A percentile compares a stretch with the other conserved stretches of the same genome.
Conservation (phyloP, 2,888 invertebrate species). For the Papilio elwesi region DNA sequence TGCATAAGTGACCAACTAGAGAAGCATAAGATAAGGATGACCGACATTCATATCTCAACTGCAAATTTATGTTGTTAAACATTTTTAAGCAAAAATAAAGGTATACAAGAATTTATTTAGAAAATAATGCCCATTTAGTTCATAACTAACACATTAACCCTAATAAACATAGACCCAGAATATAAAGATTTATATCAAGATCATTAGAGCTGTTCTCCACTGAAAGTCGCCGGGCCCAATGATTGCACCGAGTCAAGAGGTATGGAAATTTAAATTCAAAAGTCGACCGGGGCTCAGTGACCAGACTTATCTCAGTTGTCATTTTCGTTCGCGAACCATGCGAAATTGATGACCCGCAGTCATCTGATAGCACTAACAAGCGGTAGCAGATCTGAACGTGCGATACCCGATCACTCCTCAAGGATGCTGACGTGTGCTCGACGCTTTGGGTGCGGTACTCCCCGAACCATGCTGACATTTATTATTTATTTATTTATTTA, state of each 20-base stretch:
- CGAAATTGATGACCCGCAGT: conserved; percentile 69
- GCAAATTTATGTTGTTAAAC: background rate
- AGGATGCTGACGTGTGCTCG: conserved; percentile 44
- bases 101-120: conserved; percentile 1
- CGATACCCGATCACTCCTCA: conserved; percentile 51
- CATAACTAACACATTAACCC: conserved; percentile 27
- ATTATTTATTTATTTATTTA: background rate
- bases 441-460: conserved; percentile 47
- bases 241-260: conserved; percentile 37
- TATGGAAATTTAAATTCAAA: conserved; percentile 47
- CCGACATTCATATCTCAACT: too few species aligned
- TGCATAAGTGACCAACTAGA: too few species aligned
- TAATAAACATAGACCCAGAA: conserved; percentile 37
- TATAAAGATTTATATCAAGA: conserved; percentile 38
- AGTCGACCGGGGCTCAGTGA: conserved; percentile 44
- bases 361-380: conserved; percentile 76
- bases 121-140: conserved; percentile 16
- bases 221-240: conserved; percentile 19
- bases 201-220: conserved; percentile 29
- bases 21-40: too few species aligned
- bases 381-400: conserved; percentile 73
- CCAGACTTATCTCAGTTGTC: conserved; percentile 49
- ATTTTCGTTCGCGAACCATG: conserved; percentile 63
- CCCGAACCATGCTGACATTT: background rate
- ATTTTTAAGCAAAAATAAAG: background rate